A percentile compares a stretch with the other conserved stretches of the same genome.
These are phyloP conservation scores for Lucilia sericata DNA, from an alignment of 1,140 invertebrate genomes.

Conservation along the genomic window DNA sequence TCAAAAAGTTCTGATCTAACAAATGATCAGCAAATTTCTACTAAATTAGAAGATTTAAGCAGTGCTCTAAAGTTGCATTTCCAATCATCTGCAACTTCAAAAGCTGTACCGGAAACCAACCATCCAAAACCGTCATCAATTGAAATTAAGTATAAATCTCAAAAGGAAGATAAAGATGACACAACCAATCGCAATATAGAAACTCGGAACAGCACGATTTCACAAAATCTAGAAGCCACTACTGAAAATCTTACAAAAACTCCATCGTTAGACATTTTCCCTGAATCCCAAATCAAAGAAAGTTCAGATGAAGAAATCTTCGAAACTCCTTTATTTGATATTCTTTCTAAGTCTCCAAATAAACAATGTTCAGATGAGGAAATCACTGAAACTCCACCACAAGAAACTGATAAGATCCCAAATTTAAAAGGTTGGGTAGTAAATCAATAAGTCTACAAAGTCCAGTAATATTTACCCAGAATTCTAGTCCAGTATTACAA, in stretches of 20 bases:
- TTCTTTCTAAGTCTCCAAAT: not conserved
- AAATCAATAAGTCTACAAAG: slow-evolving; percentile 10
- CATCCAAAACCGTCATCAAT: no score
- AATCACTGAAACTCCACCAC: not conserved
- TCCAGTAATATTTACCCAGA: slow-evolving; percentile 25
- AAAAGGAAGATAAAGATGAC: no score
- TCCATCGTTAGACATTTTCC: not conserved
- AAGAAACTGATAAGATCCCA: not conserved
- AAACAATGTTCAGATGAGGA: slow-evolving; percentile 16
- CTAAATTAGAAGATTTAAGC: no score
- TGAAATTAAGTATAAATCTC: no score
- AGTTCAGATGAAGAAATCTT: slow-evolving; percentile 10
- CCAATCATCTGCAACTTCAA: no score
- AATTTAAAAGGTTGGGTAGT: not conserved
- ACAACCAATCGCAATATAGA: no score
- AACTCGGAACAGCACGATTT: no score
- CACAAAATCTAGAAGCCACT: not conserved
- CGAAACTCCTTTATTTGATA: not conserved
- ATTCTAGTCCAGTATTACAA: slow-evolving; percentile 6
- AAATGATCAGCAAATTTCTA: no score
- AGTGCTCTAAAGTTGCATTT: no score
- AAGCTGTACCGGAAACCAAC: no score
- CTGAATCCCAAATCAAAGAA: not conserved
- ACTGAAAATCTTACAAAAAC: not conserved
- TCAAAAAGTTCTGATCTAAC: no score